Conservation (phyloP, 2,113 vertebrate species). For the Dasyornis broadbenti region DNA sequence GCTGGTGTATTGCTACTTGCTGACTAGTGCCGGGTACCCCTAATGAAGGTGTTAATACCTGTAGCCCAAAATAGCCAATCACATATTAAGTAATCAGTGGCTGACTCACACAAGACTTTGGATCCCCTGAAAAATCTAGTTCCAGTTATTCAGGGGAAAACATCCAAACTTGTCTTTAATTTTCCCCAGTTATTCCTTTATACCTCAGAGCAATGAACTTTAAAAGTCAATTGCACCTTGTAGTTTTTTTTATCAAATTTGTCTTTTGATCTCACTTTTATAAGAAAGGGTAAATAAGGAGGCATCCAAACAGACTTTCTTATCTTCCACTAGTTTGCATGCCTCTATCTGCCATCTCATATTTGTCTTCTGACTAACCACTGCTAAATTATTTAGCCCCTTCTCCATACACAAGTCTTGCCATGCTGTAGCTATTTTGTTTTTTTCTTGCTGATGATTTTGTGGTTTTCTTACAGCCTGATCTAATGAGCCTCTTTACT, state of each 20-base stretch:
- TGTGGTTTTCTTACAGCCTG: not conserved
- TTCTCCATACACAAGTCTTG: not conserved
- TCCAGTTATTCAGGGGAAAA: not conserved
- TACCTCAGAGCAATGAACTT: not conserved
- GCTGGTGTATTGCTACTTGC: not conserved
- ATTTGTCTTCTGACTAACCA: constrained; percentile 22
- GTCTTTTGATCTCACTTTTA: constrained; percentile 28
- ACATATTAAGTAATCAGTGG: not conserved
- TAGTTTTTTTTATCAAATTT: not conserved
- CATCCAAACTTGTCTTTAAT: not conserved
- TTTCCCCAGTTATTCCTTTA: not conserved
- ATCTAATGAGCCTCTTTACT: not conserved
- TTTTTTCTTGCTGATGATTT: not conserved
- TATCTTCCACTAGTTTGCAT: constrained; percentile 8
- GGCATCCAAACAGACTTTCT: constrained; percentile 8
- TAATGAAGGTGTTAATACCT: not conserved
- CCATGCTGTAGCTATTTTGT: not conserved
- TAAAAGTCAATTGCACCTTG: not conserved
- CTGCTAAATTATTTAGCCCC: not conserved
- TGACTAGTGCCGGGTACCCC: not conserved
- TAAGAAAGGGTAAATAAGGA: constrained; percentile 2
- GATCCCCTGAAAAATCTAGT: not conserved
- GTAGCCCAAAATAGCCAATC: not conserved
- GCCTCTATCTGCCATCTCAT: not conserved
- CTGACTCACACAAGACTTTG: not conserved